phyloP scores from a whole-genome alignment of 2,797 vertebrate genomes.

The Gila robusta region DNA sequence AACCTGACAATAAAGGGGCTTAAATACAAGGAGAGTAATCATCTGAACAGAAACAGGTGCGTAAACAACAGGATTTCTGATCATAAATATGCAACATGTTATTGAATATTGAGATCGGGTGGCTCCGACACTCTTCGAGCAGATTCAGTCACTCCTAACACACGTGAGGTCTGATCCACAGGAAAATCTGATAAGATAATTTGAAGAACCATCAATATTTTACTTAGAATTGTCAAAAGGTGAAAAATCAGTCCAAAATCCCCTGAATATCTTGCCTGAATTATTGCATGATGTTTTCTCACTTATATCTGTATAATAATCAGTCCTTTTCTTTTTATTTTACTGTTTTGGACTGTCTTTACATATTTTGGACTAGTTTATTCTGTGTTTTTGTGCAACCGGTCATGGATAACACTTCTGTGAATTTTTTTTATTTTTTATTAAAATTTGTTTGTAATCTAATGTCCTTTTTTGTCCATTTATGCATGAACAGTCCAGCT shows the following conservation, averaged over 20 bases:
- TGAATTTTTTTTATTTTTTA: not conserved
- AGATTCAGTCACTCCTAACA: too few relatives aligned
- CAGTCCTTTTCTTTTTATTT: too few relatives aligned
- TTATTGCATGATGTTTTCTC: not conserved
- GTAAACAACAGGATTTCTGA: not conserved
- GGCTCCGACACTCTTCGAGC: too few relatives aligned
- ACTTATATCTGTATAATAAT: not conserved
- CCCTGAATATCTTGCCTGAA: too few relatives aligned
- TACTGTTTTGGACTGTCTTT: not conserved
- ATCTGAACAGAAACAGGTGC: not conserved
- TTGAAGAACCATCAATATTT: too few relatives aligned
- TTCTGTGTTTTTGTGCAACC: not conserved
- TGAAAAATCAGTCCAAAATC: too few relatives aligned
- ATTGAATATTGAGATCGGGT: too few relatives aligned
- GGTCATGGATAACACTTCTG: not conserved
- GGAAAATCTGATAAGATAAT: too few relatives aligned
- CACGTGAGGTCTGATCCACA: too few relatives aligned
- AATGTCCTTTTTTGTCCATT: slow-evolving; percentile 75
- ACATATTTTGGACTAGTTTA: not conserved
- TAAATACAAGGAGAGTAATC: not conserved
- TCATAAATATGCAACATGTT: too few relatives aligned
- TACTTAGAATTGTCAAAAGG: too few relatives aligned
- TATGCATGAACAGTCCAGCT: slow-evolving; percentile 57
- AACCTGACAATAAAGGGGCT: not conserved
- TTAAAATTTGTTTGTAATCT: slow-evolving; percentile 60